These are phyloP conservation scores for Antechinus stuartii DNA, from an alignment of 2,113 vertebrate species.

Conservation along the genomic window DNA sequence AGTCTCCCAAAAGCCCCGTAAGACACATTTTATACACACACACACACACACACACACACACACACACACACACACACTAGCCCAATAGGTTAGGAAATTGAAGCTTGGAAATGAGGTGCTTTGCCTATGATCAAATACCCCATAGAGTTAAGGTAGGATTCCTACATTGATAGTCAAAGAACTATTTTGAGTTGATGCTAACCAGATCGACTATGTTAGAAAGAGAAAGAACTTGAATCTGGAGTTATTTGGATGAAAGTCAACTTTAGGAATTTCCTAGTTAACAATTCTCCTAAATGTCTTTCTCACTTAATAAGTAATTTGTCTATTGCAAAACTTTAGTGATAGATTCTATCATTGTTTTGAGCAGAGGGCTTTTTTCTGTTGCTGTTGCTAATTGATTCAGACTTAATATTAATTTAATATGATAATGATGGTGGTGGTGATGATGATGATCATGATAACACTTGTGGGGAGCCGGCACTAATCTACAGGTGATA, in stretches of 20 bases:
- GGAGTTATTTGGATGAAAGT: neutral
- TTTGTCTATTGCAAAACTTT: neutral
- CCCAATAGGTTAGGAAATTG: neutral
- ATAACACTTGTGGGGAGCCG: neutral
- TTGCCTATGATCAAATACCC: neutral
- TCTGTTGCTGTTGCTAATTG: neutral
- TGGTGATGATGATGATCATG: neutral
- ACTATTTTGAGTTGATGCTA: neutral
- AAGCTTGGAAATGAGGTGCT: neutral
- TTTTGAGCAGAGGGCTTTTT: neutral
- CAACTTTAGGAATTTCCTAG: neutral
- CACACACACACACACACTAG: no score
- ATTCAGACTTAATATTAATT: neutral
- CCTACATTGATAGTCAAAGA: neutral
- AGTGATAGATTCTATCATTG: neutral
- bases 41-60: no score
- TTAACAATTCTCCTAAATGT: neutral
- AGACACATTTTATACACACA: neutral
- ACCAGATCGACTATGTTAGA: neutral
- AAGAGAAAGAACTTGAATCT: slow-evolving; percentile 9
- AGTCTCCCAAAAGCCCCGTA: neutral
- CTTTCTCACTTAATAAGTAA: neutral
- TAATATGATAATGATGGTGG: neutral
- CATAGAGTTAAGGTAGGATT: neutral
- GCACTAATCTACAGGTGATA: no score